phyloP scores from a whole-genome alignment of 1,140 invertebrate species.

The Leptestheria dahalacensis region DNA sequence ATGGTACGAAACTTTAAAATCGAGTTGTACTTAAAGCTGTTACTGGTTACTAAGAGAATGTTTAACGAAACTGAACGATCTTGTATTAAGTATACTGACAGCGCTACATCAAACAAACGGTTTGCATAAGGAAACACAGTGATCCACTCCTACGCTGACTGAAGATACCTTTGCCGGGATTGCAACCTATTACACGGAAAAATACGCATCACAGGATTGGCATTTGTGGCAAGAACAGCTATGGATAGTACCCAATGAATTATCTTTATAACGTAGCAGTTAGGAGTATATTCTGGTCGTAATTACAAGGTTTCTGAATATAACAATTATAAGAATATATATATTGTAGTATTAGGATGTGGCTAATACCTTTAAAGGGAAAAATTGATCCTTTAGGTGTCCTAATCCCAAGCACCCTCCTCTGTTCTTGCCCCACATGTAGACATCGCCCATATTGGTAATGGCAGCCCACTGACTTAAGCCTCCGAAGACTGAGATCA shows the following conservation, averaged over 20 bases:
- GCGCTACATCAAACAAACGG: slow-evolving; percentile 36
- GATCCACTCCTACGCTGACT: slow-evolving; percentile 67
- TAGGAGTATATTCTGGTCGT: slow-evolving; percentile 14
- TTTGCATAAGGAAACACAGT: slow-evolving; percentile 59
- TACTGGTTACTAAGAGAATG: too few species aligned
- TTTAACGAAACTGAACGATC: too few species aligned
- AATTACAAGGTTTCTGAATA: neutral
- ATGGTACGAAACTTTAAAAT: too few species aligned
- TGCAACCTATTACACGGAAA: slow-evolving; percentile 35
- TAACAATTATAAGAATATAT: slow-evolving; percentile 12
- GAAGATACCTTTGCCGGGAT: slow-evolving; percentile 55
- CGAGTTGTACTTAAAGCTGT: too few species aligned
- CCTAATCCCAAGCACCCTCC: slow-evolving; percentile 68
- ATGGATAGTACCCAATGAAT: too few species aligned
- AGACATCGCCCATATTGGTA: slow-evolving; percentile 63
- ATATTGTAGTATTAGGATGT: slow-evolving; percentile 2
- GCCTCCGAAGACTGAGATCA: slow-evolving; percentile 51
- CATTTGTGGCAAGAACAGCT: too few species aligned
- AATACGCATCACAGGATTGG: too few species aligned
- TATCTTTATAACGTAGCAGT: slow-evolving; percentile 15
- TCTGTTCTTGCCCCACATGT: slow-evolving; percentile 78
- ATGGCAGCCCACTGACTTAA: slow-evolving; percentile 64
- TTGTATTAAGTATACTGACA: too few species aligned
- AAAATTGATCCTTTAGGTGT: slow-evolving; percentile 60
- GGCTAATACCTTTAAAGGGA: slow-evolving; percentile 58